phyloP scores from a whole-genome alignment of 2,113 vertebrate species.

The Fukomys damarensis region DNA sequence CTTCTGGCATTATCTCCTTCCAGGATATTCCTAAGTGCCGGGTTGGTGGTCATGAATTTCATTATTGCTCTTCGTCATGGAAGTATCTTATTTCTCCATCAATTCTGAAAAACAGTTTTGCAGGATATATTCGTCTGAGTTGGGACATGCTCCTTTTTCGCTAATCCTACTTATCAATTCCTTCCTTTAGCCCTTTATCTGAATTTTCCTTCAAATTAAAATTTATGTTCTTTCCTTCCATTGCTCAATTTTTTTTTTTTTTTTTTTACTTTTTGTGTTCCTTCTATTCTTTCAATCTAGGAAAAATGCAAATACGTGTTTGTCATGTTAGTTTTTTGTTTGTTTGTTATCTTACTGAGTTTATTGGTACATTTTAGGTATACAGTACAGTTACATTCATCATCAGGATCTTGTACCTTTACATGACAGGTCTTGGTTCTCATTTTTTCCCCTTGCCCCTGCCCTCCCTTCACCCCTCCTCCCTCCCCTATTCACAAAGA shows the following conservation, averaged over 20 bases:
- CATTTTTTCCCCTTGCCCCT: no score
- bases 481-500: no score
- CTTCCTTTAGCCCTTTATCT: not conserved
- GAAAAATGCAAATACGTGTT: constrained; percentile 54
- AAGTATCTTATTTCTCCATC: not conserved
- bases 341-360: no score
- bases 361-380: no score
- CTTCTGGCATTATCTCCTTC: not conserved
- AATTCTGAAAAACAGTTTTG: not conserved
- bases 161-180: not conserved
- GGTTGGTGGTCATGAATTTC: not conserved
- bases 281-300: constrained; percentile 28
- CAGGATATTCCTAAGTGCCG: not conserved
- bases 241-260: not conserved
- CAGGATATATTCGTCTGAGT: not conserved
- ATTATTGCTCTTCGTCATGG: not conserved
- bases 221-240: not conserved
- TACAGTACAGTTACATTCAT: no score
- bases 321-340: not conserved
- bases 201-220: constrained; percentile 45
- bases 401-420: no score
- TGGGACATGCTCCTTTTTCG: not conserved
- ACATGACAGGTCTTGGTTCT: no score
- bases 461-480: no score
- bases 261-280: not conserved